These are phyloP conservation scores for Agonopterix heracliana DNA, from an alignment of 2,888 invertebrate genomes.

Conservation along the genomic window DNA sequence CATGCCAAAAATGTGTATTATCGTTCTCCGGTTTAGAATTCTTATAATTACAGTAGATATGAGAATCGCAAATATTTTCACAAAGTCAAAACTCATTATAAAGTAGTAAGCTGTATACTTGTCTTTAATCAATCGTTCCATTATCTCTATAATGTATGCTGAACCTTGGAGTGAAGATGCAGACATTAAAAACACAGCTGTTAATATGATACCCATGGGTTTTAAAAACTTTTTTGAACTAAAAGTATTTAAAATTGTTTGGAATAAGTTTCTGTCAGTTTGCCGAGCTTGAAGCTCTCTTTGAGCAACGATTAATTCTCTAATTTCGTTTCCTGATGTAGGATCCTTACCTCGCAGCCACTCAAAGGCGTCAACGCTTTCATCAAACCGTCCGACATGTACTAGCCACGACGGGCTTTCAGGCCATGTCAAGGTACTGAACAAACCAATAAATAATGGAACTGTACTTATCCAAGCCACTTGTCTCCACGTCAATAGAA, in stretches of 20 bases:
- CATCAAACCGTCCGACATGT: background rate
- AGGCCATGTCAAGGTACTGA: background rate
- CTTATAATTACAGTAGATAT: background rate
- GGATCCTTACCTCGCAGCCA: background rate
- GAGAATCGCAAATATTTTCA: background rate
- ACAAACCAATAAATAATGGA: background rate
- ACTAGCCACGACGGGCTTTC: background rate
- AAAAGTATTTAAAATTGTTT: background rate
- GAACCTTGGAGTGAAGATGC: background rate
- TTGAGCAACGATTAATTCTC: background rate
- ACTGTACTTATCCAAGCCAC: background rate
- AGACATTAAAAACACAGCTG: background rate
- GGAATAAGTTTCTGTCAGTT: background rate
- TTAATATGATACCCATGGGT: background rate
- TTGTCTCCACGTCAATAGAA: background rate
- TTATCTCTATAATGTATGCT: background rate
- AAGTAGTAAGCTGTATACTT: background rate
- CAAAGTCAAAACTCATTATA: background rate
- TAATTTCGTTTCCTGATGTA: background rate
- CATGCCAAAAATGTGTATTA: background rate
- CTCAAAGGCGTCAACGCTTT: background rate
- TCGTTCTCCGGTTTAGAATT: background rate
- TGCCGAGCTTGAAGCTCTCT: background rate
- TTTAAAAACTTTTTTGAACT: background rate
- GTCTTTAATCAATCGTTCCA: background rate